Base-by-base conservation (phyloP, 1,140 invertebrate genomes). In the Aricia agestis region DNA sequence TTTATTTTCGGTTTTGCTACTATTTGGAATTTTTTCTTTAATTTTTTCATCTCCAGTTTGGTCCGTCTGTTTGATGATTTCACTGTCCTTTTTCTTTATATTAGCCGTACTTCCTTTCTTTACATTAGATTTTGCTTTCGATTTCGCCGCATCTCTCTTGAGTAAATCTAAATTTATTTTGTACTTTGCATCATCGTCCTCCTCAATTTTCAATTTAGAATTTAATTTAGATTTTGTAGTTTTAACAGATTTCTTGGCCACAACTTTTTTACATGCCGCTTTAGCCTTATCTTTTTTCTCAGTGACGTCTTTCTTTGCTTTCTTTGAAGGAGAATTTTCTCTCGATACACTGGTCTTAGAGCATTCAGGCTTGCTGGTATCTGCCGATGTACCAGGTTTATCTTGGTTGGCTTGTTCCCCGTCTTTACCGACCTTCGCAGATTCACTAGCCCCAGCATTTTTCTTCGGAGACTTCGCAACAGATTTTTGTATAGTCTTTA, bases 221-320 rank as follows among this genome's bases (percentile, higher is more conserved):
- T 52, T 68, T 52, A 74, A 74, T 80, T 83, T 84, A 31, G 52
- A 67, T 76, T 84, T 82, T 17, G 71, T 65, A 72, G 72, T 68
- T 76, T 80, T 84, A 58, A 73, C 61, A 57, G 73, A 41, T 78
- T 84, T 91, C 78, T 85, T 91, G n/a, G 76, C 11, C 25, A 76
- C 70, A 19, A 76, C 68, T 74, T 84, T 86, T 73, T 89, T 86
- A 67, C 74, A n/a, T 66, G 72, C 15, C 67, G 19, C 76, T 85
- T 90, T 90, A 82, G 76, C 25, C 78, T 83, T 71, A 45, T 85
- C 83, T 81, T 91, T 88, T 73, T 85, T 86, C 75, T 89, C 85
- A 68, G 87, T 85, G 67, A 74, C 61, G 59, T 88, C 86, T 77
- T 86, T 89, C 75, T 87, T 91, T 63, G 71, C 65, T 72, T 87